Evolutionary conservation across 2,797 vertebrate genomes (phyloP).

Genomic region (Sebastes kiyomatsui): DNA sequence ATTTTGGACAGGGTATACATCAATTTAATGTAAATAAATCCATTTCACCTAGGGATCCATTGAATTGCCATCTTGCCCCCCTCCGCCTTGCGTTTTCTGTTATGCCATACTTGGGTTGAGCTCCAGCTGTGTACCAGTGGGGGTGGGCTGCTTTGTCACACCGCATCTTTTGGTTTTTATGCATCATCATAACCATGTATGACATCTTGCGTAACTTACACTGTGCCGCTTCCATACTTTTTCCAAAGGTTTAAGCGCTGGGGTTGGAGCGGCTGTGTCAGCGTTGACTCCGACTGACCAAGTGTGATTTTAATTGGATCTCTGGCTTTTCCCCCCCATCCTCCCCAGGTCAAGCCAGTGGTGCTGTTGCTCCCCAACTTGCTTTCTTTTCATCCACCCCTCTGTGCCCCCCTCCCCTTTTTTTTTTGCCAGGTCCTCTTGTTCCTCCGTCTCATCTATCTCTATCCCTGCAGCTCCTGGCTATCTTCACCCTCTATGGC

Average conservation of each 20-base stretch:
- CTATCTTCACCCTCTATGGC: slow-evolving; percentile 73
- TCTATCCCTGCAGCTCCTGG: slow-evolving; percentile 74
- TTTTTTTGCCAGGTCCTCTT: slow-evolving; percentile 59
- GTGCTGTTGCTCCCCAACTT: slow-evolving; percentile 69
- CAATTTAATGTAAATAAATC: slow-evolving; percentile 73
- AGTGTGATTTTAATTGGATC: slow-evolving; percentile 82
- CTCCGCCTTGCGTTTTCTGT: slow-evolving; percentile 28
- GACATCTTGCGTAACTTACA: slow-evolving; percentile 72
- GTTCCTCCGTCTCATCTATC: slow-evolving; percentile 72
- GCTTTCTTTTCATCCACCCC: slow-evolving; percentile 76
- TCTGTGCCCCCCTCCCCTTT: slow-evolving; percentile 35
- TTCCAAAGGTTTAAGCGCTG: slow-evolving; percentile 4
- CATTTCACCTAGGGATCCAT: slow-evolving; percentile 52
- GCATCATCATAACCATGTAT: slow-evolving; percentile 72
- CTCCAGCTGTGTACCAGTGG: slow-evolving; percentile 61
- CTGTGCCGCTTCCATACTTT: slow-evolving; percentile 45
- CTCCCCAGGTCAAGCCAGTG: slow-evolving; percentile 74
- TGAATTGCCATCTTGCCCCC: slow-evolving; percentile 43
- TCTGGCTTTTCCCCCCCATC: slow-evolving; percentile 50
- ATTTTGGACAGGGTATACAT: slow-evolving; percentile 69
- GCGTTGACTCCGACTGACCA: slow-evolving; percentile 62
- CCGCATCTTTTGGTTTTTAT: slow-evolving; percentile 61
- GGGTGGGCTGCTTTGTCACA: slow-evolving; percentile 70
- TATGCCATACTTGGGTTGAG: slow-evolving; percentile 55
- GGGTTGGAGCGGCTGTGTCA: slow-evolving; percentile 53